These are phyloP conservation scores for Melinaea menophilus DNA, from an alignment of 2,888 invertebrate genomes.

Conservation along the genomic window DNA sequence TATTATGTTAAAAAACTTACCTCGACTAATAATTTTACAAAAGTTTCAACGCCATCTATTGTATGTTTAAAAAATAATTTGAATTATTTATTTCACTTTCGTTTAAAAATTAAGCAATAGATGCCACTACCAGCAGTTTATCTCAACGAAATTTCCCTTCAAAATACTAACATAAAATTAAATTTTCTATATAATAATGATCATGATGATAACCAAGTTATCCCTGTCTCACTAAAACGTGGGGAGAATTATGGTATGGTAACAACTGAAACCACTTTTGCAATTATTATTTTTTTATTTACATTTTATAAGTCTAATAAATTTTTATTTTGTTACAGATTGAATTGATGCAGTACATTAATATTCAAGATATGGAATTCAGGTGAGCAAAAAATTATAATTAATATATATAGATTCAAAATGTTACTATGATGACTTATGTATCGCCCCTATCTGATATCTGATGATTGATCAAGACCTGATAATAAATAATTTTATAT, in stretches of 20 bases:
- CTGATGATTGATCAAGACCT: constrained; percentile 22
- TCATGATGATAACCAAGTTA: constrained; percentile 41
- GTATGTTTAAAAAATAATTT: too few species aligned
- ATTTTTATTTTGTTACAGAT: too few species aligned
- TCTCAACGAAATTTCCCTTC: background rate
- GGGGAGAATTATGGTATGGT: constrained; percentile 56
- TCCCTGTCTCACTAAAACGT: constrained; percentile 55
- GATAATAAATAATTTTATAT: background rate
- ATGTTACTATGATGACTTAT: constrained; percentile 14
- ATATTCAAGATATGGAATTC: too few species aligned
- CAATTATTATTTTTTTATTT: too few species aligned
- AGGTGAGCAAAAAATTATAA: too few species aligned
- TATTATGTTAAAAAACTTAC: background rate
- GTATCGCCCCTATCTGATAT: constrained; percentile 25
- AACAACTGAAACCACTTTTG: constrained; percentile 38
- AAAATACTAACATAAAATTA: background rate
- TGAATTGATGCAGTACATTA: too few species aligned
- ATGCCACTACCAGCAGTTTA: background rate
- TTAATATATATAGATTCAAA: too few species aligned
- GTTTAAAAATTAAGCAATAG: too few species aligned
- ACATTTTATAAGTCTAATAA: too few species aligned
- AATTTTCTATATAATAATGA: background rate
- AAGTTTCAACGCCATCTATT: too few species aligned
- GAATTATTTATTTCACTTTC: too few species aligned
- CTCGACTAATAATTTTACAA: too few species aligned